A percentile compares a stretch with the other conserved stretches of the same genome.
These are phyloP conservation scores for Telmatherina bonti DNA, from an alignment of 2,797 vertebrate species.

Conservation along the genomic window DNA sequence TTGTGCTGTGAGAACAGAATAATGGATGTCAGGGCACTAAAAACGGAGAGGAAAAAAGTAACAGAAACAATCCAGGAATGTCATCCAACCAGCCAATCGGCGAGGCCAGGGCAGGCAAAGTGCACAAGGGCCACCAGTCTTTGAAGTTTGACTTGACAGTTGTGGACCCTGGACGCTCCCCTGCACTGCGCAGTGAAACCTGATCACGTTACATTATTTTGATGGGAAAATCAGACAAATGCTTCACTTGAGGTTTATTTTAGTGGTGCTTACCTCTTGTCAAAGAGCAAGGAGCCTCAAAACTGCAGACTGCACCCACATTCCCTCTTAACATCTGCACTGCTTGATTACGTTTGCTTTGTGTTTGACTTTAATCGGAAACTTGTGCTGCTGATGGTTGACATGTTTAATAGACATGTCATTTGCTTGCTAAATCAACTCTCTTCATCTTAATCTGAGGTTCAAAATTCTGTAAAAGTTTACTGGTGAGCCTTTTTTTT, in stretches of 20 bases:
- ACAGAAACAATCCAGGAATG: constrained; percentile 63
- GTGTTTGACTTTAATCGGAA: constrained; percentile 59
- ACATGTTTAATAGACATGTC: constrained; percentile 42
- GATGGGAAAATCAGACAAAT: constrained; percentile 80
- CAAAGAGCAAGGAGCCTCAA: constrained; percentile 55
- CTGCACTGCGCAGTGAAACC: constrained; percentile 67
- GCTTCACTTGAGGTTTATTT: constrained; percentile 71
- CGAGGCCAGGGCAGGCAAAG: constrained; percentile 57
- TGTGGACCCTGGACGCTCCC: constrained; percentile 70
- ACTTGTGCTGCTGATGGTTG: constrained; percentile 51
- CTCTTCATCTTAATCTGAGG: constrained; percentile 26
- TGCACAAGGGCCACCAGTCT: constrained; percentile 65
- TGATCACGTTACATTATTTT: constrained; percentile 79
- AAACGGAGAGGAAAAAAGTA: not conserved
- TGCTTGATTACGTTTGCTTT: constrained; percentile 56
- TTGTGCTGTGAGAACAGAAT: constrained; percentile 40
- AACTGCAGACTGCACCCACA: not conserved
- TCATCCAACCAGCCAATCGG: constrained; percentile 57
- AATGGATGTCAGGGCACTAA: constrained; percentile 48
- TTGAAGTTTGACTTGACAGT: constrained; percentile 75
- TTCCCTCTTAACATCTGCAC: constrained; percentile 46
- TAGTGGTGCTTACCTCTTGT: constrained; percentile 62
- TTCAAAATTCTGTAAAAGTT: constrained; percentile 39
- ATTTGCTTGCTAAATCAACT: constrained; percentile 36
- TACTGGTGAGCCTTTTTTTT: too few species aligned